A percentile compares a stretch with the other conserved stretches of the same genome.
Evolutionary conservation across 2,888 invertebrate species (phyloP).

Genomic region (Callinectes sapidus): DNA sequence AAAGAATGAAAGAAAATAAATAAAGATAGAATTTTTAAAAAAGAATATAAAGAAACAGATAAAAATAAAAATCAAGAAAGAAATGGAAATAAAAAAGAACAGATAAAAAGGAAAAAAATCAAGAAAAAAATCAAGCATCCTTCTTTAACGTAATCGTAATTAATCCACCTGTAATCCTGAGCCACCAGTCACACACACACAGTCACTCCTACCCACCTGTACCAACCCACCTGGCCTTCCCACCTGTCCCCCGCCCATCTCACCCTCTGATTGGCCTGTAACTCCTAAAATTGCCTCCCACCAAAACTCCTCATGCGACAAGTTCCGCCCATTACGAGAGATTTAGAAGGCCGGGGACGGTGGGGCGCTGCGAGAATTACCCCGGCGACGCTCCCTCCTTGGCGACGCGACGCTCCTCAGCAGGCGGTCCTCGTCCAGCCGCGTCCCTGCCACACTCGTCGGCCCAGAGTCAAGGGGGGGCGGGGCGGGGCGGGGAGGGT

Average conservation of each 20-base stretch:
- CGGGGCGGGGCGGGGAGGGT: not conserved
- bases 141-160: no score
- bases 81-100: no score
- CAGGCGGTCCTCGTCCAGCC: not conserved
- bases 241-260: not conserved
- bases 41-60: no score
- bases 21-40: no score
- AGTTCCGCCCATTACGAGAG: conserved; percentile 16
- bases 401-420: not conserved
- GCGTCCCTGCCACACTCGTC: not conserved
- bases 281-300: not conserved
- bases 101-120: no score
- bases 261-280: not conserved
- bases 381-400: not conserved
- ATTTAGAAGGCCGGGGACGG: not conserved
- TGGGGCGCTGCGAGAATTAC: not conserved
- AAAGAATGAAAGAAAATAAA: no score
- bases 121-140: no score
- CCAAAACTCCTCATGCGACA: conserved; percentile 21
- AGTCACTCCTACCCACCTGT: not conserved
- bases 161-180: not conserved
- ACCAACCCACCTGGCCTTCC: not conserved
- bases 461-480: not conserved
- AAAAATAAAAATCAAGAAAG: no score
- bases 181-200: not conserved